Base-by-base conservation (phyloP, 2,888 invertebrate genomes). In the Drosophila anceps region DNA sequence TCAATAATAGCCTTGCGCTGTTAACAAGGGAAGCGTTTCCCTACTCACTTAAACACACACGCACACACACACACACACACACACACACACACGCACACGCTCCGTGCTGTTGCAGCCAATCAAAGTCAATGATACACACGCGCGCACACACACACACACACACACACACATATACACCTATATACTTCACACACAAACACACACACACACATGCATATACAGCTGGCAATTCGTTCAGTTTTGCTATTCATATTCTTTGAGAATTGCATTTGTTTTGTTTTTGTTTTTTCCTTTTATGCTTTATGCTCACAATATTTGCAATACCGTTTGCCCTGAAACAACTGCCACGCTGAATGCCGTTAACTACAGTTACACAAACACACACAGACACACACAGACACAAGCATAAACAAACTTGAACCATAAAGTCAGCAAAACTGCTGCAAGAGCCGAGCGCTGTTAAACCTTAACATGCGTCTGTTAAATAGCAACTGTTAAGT, bases 311-410 rank as follows among this genome's bases (percentile, higher is more conserved):
- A 58, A 31, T 64, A 31, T 64, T 69, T 68, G 60, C 39, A 65
- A 65, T 75, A 59, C 63, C 75, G 63, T 64, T 73, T 69, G 46
- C 33, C 41, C 44, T 65, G 24, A 24, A 53, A 8, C 18, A 50
- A 69, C 59, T 74, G 79, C 63, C 46, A 73, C 65, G 61, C 62
- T 72, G 80, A 79, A 80, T 79, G 78, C 81, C 58, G 66, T 80
- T 76, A 76, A 69, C 69, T 84, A 59, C 81, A 81, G 53, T 83
- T 69, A 68, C 39, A 73, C 65, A 68, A 35, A 66, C 60, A 35
- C 41, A 75, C 12, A 60, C 44, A 59, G 20, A 24, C 29, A 69
- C 13, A 46, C 12, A 39, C n/a, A 53, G 7, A 51, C 44, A 2
- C 15, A 24, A 13, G 51, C 44, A 62, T 8, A 37, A 15, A 63